A percentile compares a stretch with the other conserved stretches of the same genome.
phyloP scores from a whole-genome alignment of 2,113 vertebrate species.

The Lontra canadensis region DNA sequence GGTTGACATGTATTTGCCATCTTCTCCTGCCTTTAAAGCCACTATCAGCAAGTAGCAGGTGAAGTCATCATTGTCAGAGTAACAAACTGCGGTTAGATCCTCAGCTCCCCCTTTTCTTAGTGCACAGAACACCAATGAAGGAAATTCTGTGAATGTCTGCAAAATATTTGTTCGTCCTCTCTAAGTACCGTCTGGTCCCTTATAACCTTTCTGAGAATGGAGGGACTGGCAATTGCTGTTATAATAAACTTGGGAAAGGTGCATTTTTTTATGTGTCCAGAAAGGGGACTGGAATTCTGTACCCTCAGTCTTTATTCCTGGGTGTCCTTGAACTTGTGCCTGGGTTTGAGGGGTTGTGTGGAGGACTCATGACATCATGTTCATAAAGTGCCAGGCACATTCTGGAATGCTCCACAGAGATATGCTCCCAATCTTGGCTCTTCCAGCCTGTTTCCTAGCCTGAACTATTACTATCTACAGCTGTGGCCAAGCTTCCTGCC shows the following conservation, averaged over 20 bases:
- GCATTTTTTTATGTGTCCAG: not conserved
- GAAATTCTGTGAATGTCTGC: not conserved
- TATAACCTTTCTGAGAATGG: not conserved
- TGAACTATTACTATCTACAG: not conserved
- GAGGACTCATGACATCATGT: not conserved
- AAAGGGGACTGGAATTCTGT: not conserved
- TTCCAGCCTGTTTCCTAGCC: not conserved
- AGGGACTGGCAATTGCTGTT: not conserved
- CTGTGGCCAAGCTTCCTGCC: not conserved
- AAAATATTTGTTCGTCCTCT: constrained; percentile 31
- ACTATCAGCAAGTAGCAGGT: not conserved
- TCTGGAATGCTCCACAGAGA: not conserved
- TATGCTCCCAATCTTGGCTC: not conserved
- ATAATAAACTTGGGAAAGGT: not conserved
- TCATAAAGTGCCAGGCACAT: not conserved
- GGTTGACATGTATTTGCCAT: not conserved
- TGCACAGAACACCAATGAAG: not conserved
- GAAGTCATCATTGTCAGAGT: not conserved
- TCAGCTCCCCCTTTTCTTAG: not conserved
- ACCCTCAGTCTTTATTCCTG: not conserved
- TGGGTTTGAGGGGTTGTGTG: not conserved
- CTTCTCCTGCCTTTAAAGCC: not conserved
- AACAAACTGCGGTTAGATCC: not conserved
- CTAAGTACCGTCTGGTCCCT: not conserved
- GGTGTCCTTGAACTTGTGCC: constrained; percentile 28